These are phyloP conservation scores for Periophthalmodon schlosseri DNA, from an alignment of 2,113 vertebrate species.

Conservation along the genomic window DNA sequence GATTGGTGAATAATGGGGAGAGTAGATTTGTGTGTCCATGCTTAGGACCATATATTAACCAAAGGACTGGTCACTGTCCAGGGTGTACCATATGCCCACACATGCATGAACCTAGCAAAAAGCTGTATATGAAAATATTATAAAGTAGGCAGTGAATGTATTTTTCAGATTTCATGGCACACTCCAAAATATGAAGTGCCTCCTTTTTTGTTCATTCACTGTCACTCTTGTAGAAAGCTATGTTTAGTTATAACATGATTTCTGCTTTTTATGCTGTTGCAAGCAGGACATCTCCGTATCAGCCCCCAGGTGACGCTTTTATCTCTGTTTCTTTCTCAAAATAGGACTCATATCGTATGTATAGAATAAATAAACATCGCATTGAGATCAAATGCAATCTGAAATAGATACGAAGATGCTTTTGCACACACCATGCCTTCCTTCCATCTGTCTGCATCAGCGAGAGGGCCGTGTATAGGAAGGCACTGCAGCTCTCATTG, in stretches of 20 bases:
- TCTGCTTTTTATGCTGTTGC: neutral
- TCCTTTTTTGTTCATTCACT: neutral
- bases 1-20: no score
- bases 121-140: neutral
- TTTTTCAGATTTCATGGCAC: neutral
- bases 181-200: neutral
- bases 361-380: conserved; percentile 11
- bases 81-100: neutral
- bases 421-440: conserved; percentile 23
- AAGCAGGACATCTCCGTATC: conserved; percentile 1
- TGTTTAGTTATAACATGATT: conserved; percentile 2
- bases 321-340: conserved; percentile 23
- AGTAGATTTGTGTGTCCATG: neutral
- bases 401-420: conserved; percentile 10
- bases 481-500: conserved; percentile 39
- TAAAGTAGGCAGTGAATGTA: neutral
- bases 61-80: neutral
- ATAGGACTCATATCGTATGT: conserved; percentile 3
- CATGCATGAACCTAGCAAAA: neutral
- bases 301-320: conserved; percentile 19
- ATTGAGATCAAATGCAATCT: conserved; percentile 25
- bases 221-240: neutral
- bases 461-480: conserved; percentile 21
- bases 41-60: neutral
- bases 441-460: conserved; percentile 41